Conservation (phyloP, 2,113 vertebrate species). For the Hemiscyllium ocellatum region DNA sequence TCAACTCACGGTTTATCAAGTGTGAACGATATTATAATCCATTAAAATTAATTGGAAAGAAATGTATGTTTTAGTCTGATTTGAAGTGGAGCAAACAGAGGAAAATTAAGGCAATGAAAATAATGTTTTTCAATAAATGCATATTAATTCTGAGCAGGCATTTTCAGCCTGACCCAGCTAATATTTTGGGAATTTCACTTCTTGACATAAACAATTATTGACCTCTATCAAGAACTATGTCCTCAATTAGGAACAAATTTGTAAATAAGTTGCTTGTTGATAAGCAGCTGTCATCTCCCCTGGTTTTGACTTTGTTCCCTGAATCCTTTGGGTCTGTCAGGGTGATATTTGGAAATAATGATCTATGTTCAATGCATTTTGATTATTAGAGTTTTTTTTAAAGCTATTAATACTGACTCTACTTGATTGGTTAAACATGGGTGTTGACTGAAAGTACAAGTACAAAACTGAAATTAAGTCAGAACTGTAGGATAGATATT, state of each 20-base stretch:
- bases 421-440: too few relatives aligned
- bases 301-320: neutral
- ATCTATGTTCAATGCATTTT: too few relatives aligned
- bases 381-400: too few relatives aligned
- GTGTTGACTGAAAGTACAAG: too few relatives aligned
- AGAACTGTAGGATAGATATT: too few relatives aligned
- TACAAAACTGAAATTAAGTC: too few relatives aligned
- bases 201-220: neutral
- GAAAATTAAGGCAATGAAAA: neutral
- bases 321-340: neutral
- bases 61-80: neutral
- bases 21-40: too few relatives aligned
- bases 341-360: neutral
- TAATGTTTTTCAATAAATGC: neutral
- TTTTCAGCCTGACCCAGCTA: neutral
- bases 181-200: neutral
- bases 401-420: too few relatives aligned
- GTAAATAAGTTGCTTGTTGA: neutral
- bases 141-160: conserved; percentile 9
- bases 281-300: neutral
- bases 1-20: neutral
- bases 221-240: neutral
- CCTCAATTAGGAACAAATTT: neutral
- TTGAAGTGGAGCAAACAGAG: neutral
- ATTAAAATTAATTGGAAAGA: neutral